Evolutionary conservation across 2,888 invertebrate species (phyloP), one percentile per base, ranked within the genome.

Genomic region (Alviniconcha strummeri): DNA sequence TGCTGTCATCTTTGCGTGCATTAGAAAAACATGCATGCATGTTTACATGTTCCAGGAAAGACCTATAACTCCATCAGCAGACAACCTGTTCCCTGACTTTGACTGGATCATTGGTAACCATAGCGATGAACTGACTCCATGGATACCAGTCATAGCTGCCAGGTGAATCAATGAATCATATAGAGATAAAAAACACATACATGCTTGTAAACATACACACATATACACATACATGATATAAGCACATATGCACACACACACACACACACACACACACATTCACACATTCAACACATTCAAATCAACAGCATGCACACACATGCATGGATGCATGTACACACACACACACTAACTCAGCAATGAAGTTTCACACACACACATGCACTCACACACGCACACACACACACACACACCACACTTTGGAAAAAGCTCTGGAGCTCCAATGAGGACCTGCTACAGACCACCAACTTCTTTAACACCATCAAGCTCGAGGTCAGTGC

Each of bases 61-160:
- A 72, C 71, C 92, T 0, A 88, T 97, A 83, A 95, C 95, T 84
- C 97, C 97, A 79, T 96, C 96, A 13, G 95, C 96, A 86, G 92
- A 95, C 81, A 95, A 95, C 86, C 91, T 95, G 75, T 97, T 96
- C 91, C 95, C 96, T 11, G 95, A 96, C n/a, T 95, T 95, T 57
- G 97, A 98, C 91, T 98, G 98, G 98, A 94, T 99, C 81, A 98
- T 99, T 92, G 99, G 99, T 81, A 99, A 99, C 94, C 99, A 99
- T 95, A 98, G 98, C 17, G 99, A 99, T 95, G 99, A 99, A 93
- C 94, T 99, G n/a, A 99, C 99, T 11, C 98, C 99, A 0, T 99
- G 99, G 99, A 96, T 99, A 90, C 98, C 99, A 52, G 96, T 99
- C 0, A 96, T 99, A 89, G 96, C 99, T 56, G 96, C 97, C 84